Percentiles rank a stretch among this genome's conserved stretches.
These are phyloP conservation scores for Hirtodrosophila alboralis DNA, from an alignment of 2,888 invertebrate genomes.

Conservation along the genomic window DNA sequence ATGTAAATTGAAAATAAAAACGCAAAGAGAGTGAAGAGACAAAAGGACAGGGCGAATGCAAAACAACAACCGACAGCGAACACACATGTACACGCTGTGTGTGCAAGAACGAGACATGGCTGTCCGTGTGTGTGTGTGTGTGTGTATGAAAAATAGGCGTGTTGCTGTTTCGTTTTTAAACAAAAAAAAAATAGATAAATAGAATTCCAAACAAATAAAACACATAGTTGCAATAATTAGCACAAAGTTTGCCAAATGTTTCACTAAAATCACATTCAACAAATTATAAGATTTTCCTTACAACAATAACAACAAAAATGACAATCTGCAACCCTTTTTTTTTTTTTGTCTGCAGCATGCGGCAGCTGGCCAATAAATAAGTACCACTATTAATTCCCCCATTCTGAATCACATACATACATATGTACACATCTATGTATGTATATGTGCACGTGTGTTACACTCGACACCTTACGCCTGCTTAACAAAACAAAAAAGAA, in stretches of 20 bases:
- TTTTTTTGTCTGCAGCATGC: constrained; percentile 40
- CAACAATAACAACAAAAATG: constrained; percentile 16
- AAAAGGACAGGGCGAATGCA: constrained; percentile 64
- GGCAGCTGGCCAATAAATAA: constrained; percentile 48
- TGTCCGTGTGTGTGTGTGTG: constrained; percentile 41
- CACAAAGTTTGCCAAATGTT: constrained; percentile 26
- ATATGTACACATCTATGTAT: not conserved
- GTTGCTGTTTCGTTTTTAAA: constrained; percentile 58
- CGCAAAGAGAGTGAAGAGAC: constrained; percentile 39
- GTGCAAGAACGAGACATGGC: constrained; percentile 70
- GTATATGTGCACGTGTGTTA: constrained; percentile 39
- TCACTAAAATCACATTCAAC: constrained; percentile 23
- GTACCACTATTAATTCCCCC: constrained; percentile 37
- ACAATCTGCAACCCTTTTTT: constrained; percentile 53
- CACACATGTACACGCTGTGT: constrained; percentile 32
- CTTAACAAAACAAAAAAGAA: constrained; percentile 25
- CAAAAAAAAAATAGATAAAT: constrained; percentile 30
- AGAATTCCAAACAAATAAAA: constrained; percentile 45
- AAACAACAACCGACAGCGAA: constrained; percentile 63
- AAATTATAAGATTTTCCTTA: constrained; percentile 26
- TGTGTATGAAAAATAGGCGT: constrained; percentile 71
- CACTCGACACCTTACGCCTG: constrained; percentile 22
- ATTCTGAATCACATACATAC: constrained; percentile 46
- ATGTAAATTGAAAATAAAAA: constrained; percentile 34
- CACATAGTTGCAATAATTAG: constrained; percentile 56